phyloP scores from a whole-genome alignment of 2,888 invertebrate species.

The Hyppa rectilinea region DNA sequence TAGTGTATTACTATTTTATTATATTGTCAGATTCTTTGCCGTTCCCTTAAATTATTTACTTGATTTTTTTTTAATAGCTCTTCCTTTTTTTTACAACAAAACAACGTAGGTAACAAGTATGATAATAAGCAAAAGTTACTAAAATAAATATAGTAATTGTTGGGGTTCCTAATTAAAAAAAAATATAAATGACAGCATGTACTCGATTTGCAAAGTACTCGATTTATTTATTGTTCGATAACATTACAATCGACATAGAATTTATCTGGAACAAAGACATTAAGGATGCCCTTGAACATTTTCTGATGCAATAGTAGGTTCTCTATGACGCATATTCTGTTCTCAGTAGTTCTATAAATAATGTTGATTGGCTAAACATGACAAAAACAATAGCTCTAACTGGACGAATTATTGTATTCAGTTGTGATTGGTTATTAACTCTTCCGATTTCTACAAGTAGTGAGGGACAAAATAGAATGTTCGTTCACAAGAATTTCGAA shows the following conservation, averaged over 20 bases:
- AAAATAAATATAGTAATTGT: too few relatives aligned
- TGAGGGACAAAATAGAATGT: conserved; percentile 12
- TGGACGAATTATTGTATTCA: not conserved
- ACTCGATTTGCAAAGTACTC: not conserved
- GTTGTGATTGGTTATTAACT: not conserved
- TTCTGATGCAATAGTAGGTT: conserved; percentile 77
- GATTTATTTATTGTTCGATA: not conserved
- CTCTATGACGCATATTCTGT: conserved; percentile 50
- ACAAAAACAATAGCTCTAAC: conserved; percentile 31
- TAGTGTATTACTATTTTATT: not conserved
- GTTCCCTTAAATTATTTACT: not conserved
- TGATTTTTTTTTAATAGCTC: not conserved
- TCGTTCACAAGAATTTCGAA: conserved; percentile 22
- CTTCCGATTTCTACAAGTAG: not conserved
- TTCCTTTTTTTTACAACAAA: not conserved
- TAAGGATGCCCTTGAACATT: conserved; percentile 56
- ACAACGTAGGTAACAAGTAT: too few relatives aligned
- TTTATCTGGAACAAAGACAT: conserved; percentile 42
- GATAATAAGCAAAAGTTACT: too few relatives aligned
- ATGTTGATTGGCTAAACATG: not conserved
- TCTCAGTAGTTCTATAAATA: conserved; percentile 38
- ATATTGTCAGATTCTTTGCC: not conserved
- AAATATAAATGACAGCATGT: too few relatives aligned
- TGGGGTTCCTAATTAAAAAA: too few relatives aligned
- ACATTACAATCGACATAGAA: not conserved